Evolutionary conservation across 1,140 invertebrate species (phyloP).

Genomic region (Neodiprion virginianus): DNA sequence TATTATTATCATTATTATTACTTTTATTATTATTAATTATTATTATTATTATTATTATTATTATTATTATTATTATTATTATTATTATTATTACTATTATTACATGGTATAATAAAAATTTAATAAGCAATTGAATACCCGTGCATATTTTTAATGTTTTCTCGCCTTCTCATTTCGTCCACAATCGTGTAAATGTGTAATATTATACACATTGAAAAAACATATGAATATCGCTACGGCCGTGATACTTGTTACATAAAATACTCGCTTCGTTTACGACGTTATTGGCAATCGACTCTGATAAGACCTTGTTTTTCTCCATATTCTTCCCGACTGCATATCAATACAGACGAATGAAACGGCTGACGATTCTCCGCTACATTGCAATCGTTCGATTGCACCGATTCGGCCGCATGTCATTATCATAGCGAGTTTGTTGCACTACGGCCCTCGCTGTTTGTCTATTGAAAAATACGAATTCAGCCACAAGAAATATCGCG

Average conservation of each 20-base stretch:
- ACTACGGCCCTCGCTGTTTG: neutral
- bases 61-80: slow-evolving; percentile 36
- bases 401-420: neutral
- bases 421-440: slow-evolving; percentile 2
- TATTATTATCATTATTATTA: slow-evolving; percentile 32
- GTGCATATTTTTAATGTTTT: neutral
- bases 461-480: neutral
- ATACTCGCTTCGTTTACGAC: too few relatives aligned
- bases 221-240: too few relatives aligned
- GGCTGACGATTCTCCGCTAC: too few relatives aligned
- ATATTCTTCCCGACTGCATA: neutral
- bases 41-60: slow-evolving; percentile 49
- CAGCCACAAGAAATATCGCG: neutral
- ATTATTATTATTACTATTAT: slow-evolving; percentile 38
- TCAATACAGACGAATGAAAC: too few relatives aligned
- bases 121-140: slow-evolving; percentile 46
- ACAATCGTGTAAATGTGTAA: neutral
- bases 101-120: slow-evolving; percentile 62
- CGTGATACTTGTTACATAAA: too few relatives aligned
- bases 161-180: neutral
- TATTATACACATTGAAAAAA: too few relatives aligned
- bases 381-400: neutral
- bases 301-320: neutral
- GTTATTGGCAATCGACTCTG: neutral
- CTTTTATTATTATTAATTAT: neutral